These are phyloP conservation scores for Heterohyrax brucei DNA, from an alignment of 2,797 vertebrate species.

Conservation along the genomic window DNA sequence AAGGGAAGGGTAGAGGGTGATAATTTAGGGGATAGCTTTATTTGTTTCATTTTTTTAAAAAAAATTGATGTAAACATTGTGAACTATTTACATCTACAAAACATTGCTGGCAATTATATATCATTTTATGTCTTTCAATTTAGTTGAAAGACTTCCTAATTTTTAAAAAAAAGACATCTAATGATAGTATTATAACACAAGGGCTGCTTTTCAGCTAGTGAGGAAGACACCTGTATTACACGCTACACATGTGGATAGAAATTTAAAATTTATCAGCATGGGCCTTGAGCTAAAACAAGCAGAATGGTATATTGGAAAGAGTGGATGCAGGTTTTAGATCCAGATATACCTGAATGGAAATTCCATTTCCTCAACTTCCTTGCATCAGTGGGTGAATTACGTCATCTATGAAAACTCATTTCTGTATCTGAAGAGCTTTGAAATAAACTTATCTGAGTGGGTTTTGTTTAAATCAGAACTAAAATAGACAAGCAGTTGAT, in stretches of 20 bases:
- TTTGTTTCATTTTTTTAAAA: conserved; percentile 31
- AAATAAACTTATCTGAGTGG: neutral
- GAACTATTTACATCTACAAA: neutral
- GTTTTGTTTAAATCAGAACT: neutral
- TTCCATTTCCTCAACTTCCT: conserved; percentile 1
- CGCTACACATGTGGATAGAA: neutral
- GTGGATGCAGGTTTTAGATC: neutral
- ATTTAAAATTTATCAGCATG: neutral
- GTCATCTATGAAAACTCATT: neutral
- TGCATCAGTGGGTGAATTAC: neutral
- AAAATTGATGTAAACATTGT: neutral
- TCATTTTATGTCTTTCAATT: neutral
- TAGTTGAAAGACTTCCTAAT: neutral
- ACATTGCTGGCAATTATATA: neutral
- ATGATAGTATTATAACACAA: neutral
- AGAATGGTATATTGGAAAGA: neutral
- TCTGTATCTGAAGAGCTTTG: neutral
- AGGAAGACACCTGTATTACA: neutral
- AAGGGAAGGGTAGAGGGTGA: neutral
- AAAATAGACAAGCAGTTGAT: neutral
- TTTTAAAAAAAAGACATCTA: neutral
- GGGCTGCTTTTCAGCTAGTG: neutral
- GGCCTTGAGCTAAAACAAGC: neutral
- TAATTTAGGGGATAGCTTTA: neutral
- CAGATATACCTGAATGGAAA: neutral